A percentile compares a stretch with the other conserved stretches of the same genome.
phyloP scores from a whole-genome alignment of 2,797 vertebrate species.

The Manis pentadactyla region DNA sequence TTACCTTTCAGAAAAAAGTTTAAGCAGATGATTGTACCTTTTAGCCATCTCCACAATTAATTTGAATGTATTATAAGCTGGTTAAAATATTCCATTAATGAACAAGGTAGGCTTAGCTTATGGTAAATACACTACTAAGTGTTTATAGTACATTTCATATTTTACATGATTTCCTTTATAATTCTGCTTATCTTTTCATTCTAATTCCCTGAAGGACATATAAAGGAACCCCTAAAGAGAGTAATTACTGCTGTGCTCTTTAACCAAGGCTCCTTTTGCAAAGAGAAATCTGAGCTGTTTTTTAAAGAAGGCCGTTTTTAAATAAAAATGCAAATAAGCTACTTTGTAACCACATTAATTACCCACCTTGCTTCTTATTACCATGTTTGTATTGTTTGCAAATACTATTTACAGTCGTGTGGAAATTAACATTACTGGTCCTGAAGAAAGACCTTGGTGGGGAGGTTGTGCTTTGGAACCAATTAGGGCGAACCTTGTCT shows the following conservation, averaged over 20 bases:
- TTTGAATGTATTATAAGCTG: conserved; percentile 84
- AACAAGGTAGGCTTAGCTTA: conserved; percentile 87
- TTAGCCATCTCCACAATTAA: conserved; percentile 81
- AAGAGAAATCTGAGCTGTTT: conserved; percentile 92
- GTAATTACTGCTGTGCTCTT: conserved; percentile 90
- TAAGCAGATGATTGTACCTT: conserved; percentile 72
- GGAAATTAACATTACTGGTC: conserved; percentile 93
- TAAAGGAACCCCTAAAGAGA: conserved; percentile 97
- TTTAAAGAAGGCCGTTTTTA: conserved; percentile 91
- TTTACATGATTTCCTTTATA: conserved; percentile 99
- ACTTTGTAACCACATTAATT: conserved; percentile 99
- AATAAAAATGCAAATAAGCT: conserved; percentile 99
- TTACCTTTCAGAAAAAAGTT: conserved; percentile 65
- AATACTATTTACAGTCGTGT: conserved; percentile 95
- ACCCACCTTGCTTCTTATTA: conserved; percentile 98
- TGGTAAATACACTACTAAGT: conserved; percentile 93
- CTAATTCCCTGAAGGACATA: conserved; percentile 91
- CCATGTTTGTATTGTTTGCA: conserved; percentile 96
- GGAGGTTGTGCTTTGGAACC: conserved; percentile 97
- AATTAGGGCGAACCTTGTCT: conserved; percentile 94
- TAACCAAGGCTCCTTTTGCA: conserved; percentile 93
- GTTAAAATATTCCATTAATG: conserved; percentile 88
- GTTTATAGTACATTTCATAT: conserved; percentile 92
- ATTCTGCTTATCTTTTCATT: conserved; percentile 99
- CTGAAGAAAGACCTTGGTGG: conserved; percentile 89